Percentiles rank a stretch among this genome's conserved stretches.
Conservation (phyloP, 2,888 invertebrate species). For the Muscina levida region DNA sequence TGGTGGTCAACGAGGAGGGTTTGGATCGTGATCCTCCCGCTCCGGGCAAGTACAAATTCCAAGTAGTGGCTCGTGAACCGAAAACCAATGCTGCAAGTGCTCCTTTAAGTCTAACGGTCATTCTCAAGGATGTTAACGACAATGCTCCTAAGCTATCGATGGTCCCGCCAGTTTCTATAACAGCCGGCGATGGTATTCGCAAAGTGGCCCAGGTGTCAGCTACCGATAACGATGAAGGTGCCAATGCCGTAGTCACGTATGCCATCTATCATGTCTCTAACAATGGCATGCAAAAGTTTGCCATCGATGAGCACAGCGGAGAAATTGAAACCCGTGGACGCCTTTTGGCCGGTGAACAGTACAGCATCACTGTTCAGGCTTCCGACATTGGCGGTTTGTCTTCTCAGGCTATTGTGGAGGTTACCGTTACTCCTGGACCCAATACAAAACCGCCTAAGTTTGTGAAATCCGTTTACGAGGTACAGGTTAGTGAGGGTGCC, state of each 20-base stretch:
- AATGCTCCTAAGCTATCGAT: constrained; percentile 91
- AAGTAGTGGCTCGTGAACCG: constrained; percentile 92
- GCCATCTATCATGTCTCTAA: constrained; percentile 95
- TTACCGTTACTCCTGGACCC: constrained; percentile 90
- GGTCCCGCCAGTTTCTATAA: constrained; percentile 89
- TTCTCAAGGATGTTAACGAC: constrained; percentile 90
- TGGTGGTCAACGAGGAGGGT: constrained; percentile 90
- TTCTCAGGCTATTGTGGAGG: constrained; percentile 92
- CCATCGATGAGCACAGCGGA: constrained; percentile 89
- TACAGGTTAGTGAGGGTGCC: constrained; percentile 93
- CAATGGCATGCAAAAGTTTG: constrained; percentile 92
- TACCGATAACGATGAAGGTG: constrained; percentile 91
- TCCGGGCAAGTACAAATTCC: constrained; percentile 91
- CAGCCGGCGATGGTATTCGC: constrained; percentile 87
- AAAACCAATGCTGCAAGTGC: constrained; percentile 90
- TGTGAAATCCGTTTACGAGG: constrained; percentile 89
- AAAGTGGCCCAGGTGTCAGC: constrained; percentile 87
- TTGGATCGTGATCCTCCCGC: constrained; percentile 93
- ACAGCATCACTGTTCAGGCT: constrained; percentile 92
- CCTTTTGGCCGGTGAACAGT: constrained; percentile 91
- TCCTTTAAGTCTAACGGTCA: constrained; percentile 89
- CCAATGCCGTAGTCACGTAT: constrained; percentile 90
- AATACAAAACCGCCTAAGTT: constrained; percentile 91
- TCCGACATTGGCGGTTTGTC: constrained; percentile 89
- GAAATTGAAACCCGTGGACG: constrained; percentile 89